phyloP scores from a whole-genome alignment of 2,113 vertebrate genomes.

The Oryzias javanicus region DNA sequence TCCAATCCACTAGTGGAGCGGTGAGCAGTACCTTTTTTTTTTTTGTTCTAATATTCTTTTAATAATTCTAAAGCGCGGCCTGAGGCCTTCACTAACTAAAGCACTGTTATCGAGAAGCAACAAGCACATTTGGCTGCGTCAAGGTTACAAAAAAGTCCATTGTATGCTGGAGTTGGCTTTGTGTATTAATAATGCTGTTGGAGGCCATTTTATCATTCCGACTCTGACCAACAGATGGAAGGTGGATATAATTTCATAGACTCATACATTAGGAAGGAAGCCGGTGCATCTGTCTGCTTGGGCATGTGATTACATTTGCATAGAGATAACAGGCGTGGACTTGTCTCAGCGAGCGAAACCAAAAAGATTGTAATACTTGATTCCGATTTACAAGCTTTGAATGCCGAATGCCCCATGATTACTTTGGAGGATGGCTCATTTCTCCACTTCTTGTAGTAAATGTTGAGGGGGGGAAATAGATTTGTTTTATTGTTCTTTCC shows the following conservation, averaged over 20 bases:
- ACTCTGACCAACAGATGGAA: conserved; percentile 59
- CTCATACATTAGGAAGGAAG: conserved; percentile 53
- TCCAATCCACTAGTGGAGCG: too few species aligned
- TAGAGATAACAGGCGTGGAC: conserved; percentile 38
- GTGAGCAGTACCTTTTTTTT: too few species aligned
- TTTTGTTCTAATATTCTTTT: neutral
- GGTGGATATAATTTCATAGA: conserved; percentile 50
- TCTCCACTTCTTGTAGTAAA: conserved; percentile 27
- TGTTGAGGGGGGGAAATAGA: conserved; percentile 20
- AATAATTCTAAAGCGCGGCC: neutral
- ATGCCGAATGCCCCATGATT: conserved; percentile 55
- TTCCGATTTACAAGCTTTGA: conserved; percentile 53
- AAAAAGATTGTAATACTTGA: conserved; percentile 31
- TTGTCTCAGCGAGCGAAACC: conserved; percentile 33
- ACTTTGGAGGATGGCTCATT: conserved; percentile 49
- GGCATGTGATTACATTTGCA: conserved; percentile 59
- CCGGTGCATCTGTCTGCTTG: conserved; percentile 44
- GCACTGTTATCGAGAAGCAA: neutral
- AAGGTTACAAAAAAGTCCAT: neutral
- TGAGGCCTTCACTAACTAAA: neutral
- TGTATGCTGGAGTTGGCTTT: conserved; percentile 14
- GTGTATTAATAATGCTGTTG: conserved; percentile 42
- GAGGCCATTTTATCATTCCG: conserved; percentile 47
- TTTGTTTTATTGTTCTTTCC: conserved; percentile 21
- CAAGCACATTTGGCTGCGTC: conserved; percentile 1